Evolutionary conservation across 1,140 invertebrate genomes (phyloP), one percentile per base, ranked within the genome.

Genomic region (Drosophila truncata): DNA sequence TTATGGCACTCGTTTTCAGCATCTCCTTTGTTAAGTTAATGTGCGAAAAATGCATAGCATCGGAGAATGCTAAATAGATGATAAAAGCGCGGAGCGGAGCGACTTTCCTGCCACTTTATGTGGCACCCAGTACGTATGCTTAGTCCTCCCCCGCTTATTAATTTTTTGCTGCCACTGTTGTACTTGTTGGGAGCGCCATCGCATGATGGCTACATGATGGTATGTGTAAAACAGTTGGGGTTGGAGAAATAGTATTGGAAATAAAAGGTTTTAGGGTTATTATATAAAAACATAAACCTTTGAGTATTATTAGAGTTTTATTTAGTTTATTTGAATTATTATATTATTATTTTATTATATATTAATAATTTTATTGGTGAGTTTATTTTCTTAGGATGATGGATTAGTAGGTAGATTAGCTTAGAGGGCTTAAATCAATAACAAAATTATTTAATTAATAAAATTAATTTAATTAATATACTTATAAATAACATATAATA

Each of bases 41-140:
- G 83, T 73, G 79, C 70, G 76, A 82, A 80, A 86, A 88, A 80
- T 83, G 84, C 84, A 88, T 72, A 78, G 70, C 72, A 67, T 83
- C 82, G 82, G 50, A 66, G 80, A 88, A 88, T 88, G 62, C 62
- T 70, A 80, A 87, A 83, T 80, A 64, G 55, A 65, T 76, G 83
- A 78, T 82, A 79, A 84, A 62, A 54, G 47, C n/a, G 39, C 23
- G 63, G 39, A 23, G 39, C 13, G 47, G 44, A 35, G 33, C 35
- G 16, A n/a, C 20, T 55, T 31, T 31, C 50, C 41, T 27, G 25
- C n/a, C 35, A 52, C 42, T 78, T 59, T 78, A 44, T 73, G 75
- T 60, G 75, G 54, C 71, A 69, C 57, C 71, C 73, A 74, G 47
- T 44, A 78, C 77, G 77, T 81, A 64, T 78, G 66, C 80, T 80